Evolutionary conservation across 2,888 invertebrate species (phyloP), one percentile per base, ranked within the genome.

Genomic region (Ochropleura plecta): DNA sequence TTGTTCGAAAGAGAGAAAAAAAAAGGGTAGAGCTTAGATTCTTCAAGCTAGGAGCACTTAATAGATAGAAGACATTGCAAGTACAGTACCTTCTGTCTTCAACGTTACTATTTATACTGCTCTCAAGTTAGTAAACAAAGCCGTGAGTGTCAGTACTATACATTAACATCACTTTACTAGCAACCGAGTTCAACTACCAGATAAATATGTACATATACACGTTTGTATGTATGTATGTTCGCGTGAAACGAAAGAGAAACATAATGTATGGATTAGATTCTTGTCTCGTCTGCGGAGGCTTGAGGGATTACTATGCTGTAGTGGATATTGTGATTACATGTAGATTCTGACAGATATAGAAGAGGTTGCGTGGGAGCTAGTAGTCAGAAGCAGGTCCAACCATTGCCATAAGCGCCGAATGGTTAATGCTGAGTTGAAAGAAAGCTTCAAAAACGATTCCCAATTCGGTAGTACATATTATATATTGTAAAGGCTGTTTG

Each of bases 171-270:
- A n/a, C 63, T 81, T 64, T 78, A 78, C 78, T 78, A 20, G 69
- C 78, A 51, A 48, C 44, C 5, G 74, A 68, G 72, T 81, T 76
- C 76, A 84, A 74, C 71, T 65, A 84, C 84, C 84, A 84, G 72
- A 65, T 84, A 84, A 81, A 75, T 70, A 81, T 81, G 76, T 83
- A 73, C 20, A 71, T 70, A 42, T 51, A 53, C n/a, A 49, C 66
- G 55, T 40, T 14, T 63, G 16, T 48, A 16, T 75, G 66, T 77
- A 42, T 70, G 72, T 76, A 49, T 65, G n/a, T 78, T 73, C 62
- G 70, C 68, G 73, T 65, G 72, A 81, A 84, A 81, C 68, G 82
- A 84, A 84, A 84, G 84, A 81, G 83, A 84, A 84, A 84, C 70
- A 73, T 67, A 81, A 77, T 73, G 59, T 64, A 77, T 77, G 60